A percentile compares a stretch with the other conserved stretches of the same genome.
These are phyloP conservation scores for Lasioglossum figueresi DNA, from an alignment of 2,888 invertebrate species.

Conservation along the genomic window DNA sequence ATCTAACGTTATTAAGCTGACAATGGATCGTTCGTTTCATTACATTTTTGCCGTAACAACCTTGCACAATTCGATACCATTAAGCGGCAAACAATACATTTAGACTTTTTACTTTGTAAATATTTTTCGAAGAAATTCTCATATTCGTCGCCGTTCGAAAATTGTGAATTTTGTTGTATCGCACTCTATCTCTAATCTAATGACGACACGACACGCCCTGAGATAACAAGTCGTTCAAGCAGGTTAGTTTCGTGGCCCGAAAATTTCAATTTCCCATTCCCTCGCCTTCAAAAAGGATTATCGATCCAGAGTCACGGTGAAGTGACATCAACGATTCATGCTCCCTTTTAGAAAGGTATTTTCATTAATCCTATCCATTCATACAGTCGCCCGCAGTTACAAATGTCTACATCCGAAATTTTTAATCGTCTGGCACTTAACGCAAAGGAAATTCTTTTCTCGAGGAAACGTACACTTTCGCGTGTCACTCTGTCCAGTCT, in stretches of 20 bases:
- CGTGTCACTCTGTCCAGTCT: not conserved
- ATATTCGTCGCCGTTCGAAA: not conserved
- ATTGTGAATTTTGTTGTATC: not conserved
- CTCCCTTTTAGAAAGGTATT: slow-evolving; percentile 54
- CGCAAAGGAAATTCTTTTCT: not conserved
- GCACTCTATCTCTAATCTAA: slow-evolving; percentile 13
- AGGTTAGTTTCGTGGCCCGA: slow-evolving; percentile 6
- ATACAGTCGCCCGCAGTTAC: not conserved
- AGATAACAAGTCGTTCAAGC: slow-evolving; percentile 19
- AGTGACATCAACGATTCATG: slow-evolving; percentile 64
- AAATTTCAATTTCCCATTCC: slow-evolving; percentile 43
- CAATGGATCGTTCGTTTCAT: slow-evolving; percentile 25
- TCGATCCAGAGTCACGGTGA: slow-evolving; percentile 48
- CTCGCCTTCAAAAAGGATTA: slow-evolving; percentile 49
- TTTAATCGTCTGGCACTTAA: not conserved
- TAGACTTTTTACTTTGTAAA: not conserved
- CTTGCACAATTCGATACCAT: not conserved
- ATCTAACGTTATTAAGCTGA: not conserved
- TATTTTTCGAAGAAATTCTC: not conserved
- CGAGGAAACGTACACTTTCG: slow-evolving; percentile 18
- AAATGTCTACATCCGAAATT: not conserved
- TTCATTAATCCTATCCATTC: slow-evolving; percentile 61
- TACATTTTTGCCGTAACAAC: not conserved
- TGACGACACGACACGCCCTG: not conserved
- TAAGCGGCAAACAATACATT: not conserved